Base-by-base conservation (phyloP, 2,797 vertebrate species). In the Rallus crepitans region DNA sequence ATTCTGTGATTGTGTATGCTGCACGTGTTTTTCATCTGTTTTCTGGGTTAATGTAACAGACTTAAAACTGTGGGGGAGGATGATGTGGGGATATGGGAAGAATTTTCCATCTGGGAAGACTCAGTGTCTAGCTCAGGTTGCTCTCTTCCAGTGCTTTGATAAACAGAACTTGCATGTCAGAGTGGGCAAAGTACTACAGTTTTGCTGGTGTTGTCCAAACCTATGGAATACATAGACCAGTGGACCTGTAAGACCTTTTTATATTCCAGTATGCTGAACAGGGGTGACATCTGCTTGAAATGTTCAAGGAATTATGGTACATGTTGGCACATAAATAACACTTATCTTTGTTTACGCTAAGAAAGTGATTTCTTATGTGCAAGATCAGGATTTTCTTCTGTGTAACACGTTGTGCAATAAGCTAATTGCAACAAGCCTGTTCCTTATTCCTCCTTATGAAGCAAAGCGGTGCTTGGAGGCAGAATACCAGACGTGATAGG, bases 401-500 rank as follows among this genome's bases (percentile, higher is more conserved):
- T 88, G 39, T 82, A 71, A 89, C 71, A 31, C 35, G 4, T 89
- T 92, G 63, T 92, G 72, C 73, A 88, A 81, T 81, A 81, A 89
- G 33, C 33, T 75, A 92, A 93, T 96, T 93, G 47, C 47, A 93
- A 40, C 39, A 75, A 75, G 79, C 19, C 63, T 91, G 7, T 90
- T 92, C 85, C 71, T 92, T 89, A 61, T 64, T 83, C 27, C 47
- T 81, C 21, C 5, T 79, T 53, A 25, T 79, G 79, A 83, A 86
- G 89, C 39, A 79, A 94, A 59, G 35, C 72, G 79, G 30, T 83
- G 89, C 94, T 95, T 81, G 57, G 48, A 94, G 96, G 89, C 94
- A 94, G 87, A 92, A 94, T 91, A 93, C 75, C 76, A 96, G 92
- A 94, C 42, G 1, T 91, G 89, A 92, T 11, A 81, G 92, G 85